Conservation (phyloP, 2,888 invertebrate genomes). For the Cephonodes hylas region DNA sequence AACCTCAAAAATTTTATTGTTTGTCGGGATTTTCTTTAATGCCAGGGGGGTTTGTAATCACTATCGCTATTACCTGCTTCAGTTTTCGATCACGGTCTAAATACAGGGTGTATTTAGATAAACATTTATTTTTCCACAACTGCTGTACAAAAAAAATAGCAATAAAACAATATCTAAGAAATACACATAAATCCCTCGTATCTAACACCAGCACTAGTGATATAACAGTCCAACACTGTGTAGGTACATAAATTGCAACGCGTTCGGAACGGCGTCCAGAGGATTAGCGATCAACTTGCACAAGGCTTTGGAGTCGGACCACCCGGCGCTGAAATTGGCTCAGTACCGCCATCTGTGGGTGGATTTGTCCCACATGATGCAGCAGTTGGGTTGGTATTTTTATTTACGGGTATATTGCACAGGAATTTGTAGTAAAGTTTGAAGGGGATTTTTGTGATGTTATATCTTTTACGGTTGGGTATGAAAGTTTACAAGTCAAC, state of each 20-base stretch:
- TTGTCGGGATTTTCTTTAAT: too few species aligned
- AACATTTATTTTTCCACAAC: too few species aligned
- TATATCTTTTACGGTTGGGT: too few species aligned
- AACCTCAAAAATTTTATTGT: too few species aligned
- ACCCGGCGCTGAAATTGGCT: constrained; percentile 83
- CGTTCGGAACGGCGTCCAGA: constrained; percentile 83
- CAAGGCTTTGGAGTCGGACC: constrained; percentile 82
- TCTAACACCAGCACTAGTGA: background rate
- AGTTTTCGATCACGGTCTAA: too few species aligned
- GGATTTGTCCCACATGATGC: constrained; percentile 89
- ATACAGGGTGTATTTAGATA: too few species aligned
- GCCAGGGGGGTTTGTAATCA: too few species aligned
- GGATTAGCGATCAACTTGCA: constrained; percentile 84
- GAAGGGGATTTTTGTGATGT: background rate
- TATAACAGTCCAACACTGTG: background rate
- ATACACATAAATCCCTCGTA: too few species aligned
- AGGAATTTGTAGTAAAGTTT: background rate
- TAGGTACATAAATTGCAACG: constrained; percentile 84
- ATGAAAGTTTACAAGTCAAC: too few species aligned
- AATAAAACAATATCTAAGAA: too few species aligned
- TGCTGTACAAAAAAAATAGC: too few species aligned
- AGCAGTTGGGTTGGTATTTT: constrained; percentile 81
- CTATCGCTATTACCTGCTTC: too few species aligned
- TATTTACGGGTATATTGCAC: background rate
- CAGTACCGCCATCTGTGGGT: constrained; percentile 87